phyloP scores from a whole-genome alignment of 1,140 invertebrate species.

The Akabosia matsudoensis region DNA sequence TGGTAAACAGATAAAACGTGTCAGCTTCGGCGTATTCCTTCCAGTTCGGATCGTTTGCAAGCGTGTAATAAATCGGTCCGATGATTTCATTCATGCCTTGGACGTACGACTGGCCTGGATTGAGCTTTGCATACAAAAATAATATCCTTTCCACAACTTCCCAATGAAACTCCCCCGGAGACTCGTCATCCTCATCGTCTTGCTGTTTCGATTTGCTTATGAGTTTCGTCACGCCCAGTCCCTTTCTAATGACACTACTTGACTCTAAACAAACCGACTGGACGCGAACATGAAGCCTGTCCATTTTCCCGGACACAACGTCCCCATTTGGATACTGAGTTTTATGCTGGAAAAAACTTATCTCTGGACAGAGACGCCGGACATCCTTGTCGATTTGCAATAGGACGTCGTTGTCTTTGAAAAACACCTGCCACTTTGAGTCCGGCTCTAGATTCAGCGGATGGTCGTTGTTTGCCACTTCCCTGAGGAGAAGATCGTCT shows the following conservation, averaged over 20 bases:
- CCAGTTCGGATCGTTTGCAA: conserved; percentile 85
- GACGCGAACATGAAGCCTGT: conserved; percentile 80
- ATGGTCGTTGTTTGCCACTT: conserved; percentile 64
- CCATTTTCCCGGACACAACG: conserved; percentile 66
- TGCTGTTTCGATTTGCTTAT: conserved; percentile 31
- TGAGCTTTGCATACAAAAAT: conserved; percentile 95
- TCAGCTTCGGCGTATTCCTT: conserved; percentile 85
- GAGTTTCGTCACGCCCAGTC: conserved; percentile 85
- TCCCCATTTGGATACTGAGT: conserved; percentile 63
- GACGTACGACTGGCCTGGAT: conserved; percentile 95
- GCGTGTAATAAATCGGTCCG: conserved; percentile 95
- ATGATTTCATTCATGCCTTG: conserved; percentile 99
- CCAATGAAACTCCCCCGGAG: conserved; percentile 75
- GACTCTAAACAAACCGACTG: conserved; percentile 81
- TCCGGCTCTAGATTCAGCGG: conserved; percentile 90
- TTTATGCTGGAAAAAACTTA: conserved; percentile 93
- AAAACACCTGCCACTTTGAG: conserved; percentile 88
- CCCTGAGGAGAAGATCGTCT: conserved; percentile 53
- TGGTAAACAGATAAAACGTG: conserved; percentile 96
- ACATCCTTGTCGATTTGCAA: conserved; percentile 97
- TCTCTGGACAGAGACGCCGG: conserved; percentile 89
- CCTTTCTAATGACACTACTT: conserved; percentile 80
- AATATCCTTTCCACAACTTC: conserved; percentile 95
- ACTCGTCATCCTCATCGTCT: neutral
- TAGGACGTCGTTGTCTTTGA: conserved; percentile 94